Evolutionary conservation across 2,113 vertebrate species (phyloP).

Genomic region (Pyrgilauda ruficollis): DNA sequence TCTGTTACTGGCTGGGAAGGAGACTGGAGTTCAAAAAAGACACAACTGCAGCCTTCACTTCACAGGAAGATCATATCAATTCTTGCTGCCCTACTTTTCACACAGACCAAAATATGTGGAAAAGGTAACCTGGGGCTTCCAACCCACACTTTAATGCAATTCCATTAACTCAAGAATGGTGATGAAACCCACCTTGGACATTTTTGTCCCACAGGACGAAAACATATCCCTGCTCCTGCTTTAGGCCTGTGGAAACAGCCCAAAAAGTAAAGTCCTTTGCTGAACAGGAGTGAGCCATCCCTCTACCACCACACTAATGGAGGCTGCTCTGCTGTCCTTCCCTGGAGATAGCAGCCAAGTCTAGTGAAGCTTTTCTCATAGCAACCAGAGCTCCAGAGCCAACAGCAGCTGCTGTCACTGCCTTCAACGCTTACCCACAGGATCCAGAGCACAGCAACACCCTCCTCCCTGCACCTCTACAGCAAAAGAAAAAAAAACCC

Average conservation of each 20-base stretch:
- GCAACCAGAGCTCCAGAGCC: conserved; percentile 81
- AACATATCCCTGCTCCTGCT: not conserved
- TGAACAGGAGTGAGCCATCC: conserved; percentile 63
- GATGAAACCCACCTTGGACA: not conserved
- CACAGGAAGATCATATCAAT: conserved; percentile 56
- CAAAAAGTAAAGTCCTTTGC: conserved; percentile 35
- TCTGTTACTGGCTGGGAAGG: conserved; percentile 61
- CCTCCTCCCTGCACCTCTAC: conserved; percentile 66
- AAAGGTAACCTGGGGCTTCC: conserved; percentile 26
- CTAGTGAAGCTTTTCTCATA: conserved; percentile 84
- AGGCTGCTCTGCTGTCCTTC: conserved; percentile 80
- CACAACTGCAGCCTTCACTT: conserved; percentile 17
- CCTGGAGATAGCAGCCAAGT: conserved; percentile 82
- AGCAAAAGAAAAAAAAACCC: not conserved
- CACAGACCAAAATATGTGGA: conserved; percentile 9
- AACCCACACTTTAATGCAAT: conserved; percentile 7
- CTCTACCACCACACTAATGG: conserved; percentile 78
- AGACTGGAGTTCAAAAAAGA: conserved; percentile 49
- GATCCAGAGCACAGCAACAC: conserved; percentile 75
- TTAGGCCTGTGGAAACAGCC: conserved; percentile 14
- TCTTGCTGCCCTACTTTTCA: conserved; percentile 43
- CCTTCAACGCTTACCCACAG: conserved; percentile 74
- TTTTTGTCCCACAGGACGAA: not conserved
- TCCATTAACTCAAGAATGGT: not conserved
- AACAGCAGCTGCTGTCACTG: conserved; percentile 77